These are phyloP conservation scores for Drosophila glabriapex DNA, from an alignment of 2,888 invertebrate species.

Conservation along the genomic window DNA sequence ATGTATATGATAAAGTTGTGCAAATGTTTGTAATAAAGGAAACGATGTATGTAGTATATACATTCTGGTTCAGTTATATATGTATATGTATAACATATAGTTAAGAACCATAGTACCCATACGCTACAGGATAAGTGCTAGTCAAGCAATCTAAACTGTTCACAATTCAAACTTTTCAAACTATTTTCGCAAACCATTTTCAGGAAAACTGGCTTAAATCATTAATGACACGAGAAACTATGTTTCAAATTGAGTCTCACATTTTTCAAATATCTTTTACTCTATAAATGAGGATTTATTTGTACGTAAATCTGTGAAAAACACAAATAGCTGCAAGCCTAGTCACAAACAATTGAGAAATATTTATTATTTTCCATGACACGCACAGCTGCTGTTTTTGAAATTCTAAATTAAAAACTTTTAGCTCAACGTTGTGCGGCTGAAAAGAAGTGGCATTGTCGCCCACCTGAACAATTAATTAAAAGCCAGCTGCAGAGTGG, in stretches of 20 bases:
- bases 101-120: neutral
- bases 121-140: neutral
- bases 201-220: conserved; percentile 60
- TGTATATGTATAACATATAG: neutral
- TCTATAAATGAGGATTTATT: conserved; percentile 36
- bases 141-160: neutral
- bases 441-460: conserved; percentile 11
- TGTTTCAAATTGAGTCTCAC: conserved; percentile 7
- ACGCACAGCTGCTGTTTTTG: conserved; percentile 39
- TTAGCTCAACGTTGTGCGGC: conserved; percentile 3
- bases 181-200: conserved; percentile 45
- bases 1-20: neutral
- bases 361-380: conserved; percentile 58
- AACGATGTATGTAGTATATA: neutral
- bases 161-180: conserved; percentile 2
- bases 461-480: conserved; percentile 66
- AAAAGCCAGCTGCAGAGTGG: conserved; percentile 29
- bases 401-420: conserved; percentile 51
- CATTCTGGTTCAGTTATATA: neutral
- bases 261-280: conserved; percentile 21
- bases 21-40: neutral
- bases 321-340: conserved; percentile 13
- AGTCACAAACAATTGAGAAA: conserved; percentile 38
- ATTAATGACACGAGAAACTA: conserved; percentile 54
- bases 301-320: conserved; percentile 40